Evolutionary conservation across 2,797 vertebrate species (phyloP).

Genomic region (Trematomus bernacchii): DNA sequence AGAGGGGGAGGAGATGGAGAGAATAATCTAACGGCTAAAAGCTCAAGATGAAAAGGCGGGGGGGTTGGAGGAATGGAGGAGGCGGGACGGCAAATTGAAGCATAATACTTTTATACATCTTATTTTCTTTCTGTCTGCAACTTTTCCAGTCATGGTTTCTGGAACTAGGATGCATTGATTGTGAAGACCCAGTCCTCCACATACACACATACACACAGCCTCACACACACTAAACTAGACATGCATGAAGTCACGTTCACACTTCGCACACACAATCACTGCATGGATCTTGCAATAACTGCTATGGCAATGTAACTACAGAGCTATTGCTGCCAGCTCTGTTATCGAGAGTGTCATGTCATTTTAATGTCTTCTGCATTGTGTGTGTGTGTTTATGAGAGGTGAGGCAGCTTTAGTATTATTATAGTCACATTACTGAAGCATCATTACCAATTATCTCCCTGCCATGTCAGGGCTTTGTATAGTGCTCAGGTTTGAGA

Average conservation of each 20-base stretch:
- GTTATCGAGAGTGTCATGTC: slow-evolving; percentile 28
- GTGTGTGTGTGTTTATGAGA: slow-evolving; percentile 37
- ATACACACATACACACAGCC: neutral
- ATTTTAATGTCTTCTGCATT: slow-evolving; percentile 23
- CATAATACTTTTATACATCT: slow-evolving; percentile 64
- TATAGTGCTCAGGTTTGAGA: slow-evolving; percentile 14
- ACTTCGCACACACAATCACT: neutral
- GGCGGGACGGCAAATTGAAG: slow-evolving; percentile 47
- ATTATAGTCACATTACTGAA: slow-evolving; percentile 44
- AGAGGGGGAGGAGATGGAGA: slow-evolving; percentile 62
- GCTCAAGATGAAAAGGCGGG: slow-evolving; percentile 55
- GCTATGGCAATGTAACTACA: slow-evolving; percentile 22
- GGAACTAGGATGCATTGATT: slow-evolving; percentile 33
- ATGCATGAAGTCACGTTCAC: slow-evolving; percentile 18
- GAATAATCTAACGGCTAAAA: slow-evolving; percentile 63
- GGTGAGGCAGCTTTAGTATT: slow-evolving; percentile 32
- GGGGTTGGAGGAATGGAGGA: slow-evolving; percentile 27
- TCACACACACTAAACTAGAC: slow-evolving; percentile 9
- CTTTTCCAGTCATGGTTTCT: slow-evolving; percentile 41
- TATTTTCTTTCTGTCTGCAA: slow-evolving; percentile 53
- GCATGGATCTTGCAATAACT: slow-evolving; percentile 36
- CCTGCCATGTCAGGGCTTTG: slow-evolving; percentile 29
- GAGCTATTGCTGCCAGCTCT: slow-evolving; percentile 20
- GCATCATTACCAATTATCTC: slow-evolving; percentile 39
- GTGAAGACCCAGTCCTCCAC: slow-evolving; percentile 4